Evolutionary conservation across 2,797 vertebrate species (phyloP).

Genomic region (Paguma larvata): DNA sequence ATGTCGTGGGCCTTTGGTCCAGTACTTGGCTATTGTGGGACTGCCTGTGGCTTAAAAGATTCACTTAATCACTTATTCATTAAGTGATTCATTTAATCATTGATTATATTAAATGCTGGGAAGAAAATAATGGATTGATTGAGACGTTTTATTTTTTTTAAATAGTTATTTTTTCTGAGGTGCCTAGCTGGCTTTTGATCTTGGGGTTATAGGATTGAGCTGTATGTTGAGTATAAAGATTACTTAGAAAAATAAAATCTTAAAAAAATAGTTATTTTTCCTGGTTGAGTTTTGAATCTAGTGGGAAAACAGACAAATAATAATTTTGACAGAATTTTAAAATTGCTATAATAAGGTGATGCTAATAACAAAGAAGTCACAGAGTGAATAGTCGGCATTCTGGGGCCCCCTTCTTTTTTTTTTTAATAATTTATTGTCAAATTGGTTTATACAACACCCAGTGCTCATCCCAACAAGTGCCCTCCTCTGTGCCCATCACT

Average conservation of each 20-base stretch:
- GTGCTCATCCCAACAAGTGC: too few species aligned
- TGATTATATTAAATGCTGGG: background rate
- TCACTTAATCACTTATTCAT: background rate
- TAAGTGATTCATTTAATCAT: background rate
- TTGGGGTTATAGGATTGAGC: background rate
- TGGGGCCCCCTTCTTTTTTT: background rate
- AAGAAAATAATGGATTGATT: background rate
- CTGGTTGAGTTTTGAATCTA: slow-evolving; percentile 20
- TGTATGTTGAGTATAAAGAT: background rate
- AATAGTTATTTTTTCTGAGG: background rate
- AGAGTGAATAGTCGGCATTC: background rate
- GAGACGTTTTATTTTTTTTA: background rate
- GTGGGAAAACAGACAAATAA: slow-evolving; percentile 39
- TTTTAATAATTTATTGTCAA: too few species aligned
- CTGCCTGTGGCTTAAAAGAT: background rate
- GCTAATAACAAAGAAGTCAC: background rate
- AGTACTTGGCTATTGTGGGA: slow-evolving; percentile 18
- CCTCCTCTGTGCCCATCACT: too few species aligned
- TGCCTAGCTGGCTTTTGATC: background rate
- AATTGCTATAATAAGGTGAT: background rate
- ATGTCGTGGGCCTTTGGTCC: background rate
- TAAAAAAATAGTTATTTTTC: background rate
- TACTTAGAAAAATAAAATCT: background rate
- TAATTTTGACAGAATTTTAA: background rate
- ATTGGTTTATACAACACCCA: too few species aligned